Evolutionary conservation across 2,888 invertebrate genomes (phyloP).

Genomic region (Tetrapedia diversipes): DNA sequence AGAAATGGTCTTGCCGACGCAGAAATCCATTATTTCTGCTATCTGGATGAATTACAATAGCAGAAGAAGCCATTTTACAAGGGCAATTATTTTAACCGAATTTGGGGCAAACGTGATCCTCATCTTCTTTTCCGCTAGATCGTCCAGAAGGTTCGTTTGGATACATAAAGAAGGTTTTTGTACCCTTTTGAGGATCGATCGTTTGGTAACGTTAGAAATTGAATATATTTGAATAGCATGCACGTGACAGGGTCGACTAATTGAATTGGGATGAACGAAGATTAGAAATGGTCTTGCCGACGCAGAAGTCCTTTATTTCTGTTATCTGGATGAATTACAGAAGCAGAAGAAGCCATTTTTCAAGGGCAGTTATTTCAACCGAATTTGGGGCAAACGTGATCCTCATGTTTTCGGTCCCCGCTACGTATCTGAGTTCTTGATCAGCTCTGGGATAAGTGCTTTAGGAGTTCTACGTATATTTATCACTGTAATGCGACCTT

Average conservation of each 20-base stretch:
- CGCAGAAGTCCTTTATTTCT: not conserved
- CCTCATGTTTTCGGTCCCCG: too few species aligned
- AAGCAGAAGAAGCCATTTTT: not conserved
- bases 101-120: not conserved
- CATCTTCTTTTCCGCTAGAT: too few species aligned
- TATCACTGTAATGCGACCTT: too few species aligned
- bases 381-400: not conserved
- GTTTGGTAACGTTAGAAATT: too few species aligned
- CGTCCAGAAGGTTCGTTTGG: too few species aligned
- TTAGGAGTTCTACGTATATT: too few species aligned
- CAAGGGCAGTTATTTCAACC: not conserved
- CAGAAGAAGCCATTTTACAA: not conserved
- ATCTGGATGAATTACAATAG: not conserved
- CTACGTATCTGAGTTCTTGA: too few species aligned
- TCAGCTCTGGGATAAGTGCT: too few species aligned
- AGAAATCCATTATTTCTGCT: not conserved
- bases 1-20: not conserved
- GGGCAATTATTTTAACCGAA: not conserved
- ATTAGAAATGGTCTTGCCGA: not conserved
- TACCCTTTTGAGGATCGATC: too few species aligned
- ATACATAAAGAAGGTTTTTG: too few species aligned
- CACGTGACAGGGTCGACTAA: too few species aligned
- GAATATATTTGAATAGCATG: too few species aligned
- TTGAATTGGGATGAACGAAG: not conserved
- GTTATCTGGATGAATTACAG: not conserved